Evolutionary conservation across 2,113 vertebrate genomes (phyloP).

Genomic region (Phalacrocorax carbo): DNA sequence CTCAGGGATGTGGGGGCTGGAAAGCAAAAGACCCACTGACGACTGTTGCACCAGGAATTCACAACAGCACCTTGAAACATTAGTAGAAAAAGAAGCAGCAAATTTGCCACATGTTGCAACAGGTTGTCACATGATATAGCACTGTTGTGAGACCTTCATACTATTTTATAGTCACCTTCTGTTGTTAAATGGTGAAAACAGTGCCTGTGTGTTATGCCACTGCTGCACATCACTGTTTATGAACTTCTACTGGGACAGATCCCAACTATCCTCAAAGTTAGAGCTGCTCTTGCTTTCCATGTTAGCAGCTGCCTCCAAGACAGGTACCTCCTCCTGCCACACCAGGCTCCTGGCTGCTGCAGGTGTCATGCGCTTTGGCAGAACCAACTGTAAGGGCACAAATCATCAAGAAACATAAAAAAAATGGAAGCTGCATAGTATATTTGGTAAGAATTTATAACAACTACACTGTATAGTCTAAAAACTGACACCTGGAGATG

Average conservation of each 20-base stretch:
- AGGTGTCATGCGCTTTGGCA: rapidly evolving
- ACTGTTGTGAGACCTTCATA: background rate
- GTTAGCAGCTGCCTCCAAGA: background rate
- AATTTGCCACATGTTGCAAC: background rate
- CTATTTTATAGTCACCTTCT: background rate
- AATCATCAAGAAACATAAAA: background rate
- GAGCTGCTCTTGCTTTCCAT: background rate
- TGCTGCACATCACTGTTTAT: background rate
- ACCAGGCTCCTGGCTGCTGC: background rate
- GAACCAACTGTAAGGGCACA: background rate
- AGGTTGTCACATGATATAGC: rapidly evolving
- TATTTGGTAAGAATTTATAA: background rate
- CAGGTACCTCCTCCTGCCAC: background rate
- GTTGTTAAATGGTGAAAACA: background rate
- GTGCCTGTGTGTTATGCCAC: no score
- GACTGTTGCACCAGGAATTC: background rate
- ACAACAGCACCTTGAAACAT: background rate
- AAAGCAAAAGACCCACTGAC: background rate
- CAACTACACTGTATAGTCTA: background rate
- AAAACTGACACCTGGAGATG: background rate
- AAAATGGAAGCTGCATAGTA: background rate
- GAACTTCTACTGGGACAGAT: background rate
- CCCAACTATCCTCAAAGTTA: background rate
- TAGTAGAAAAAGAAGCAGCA: background rate
- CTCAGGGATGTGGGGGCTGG: background rate